Percentiles rank a stretch among this genome's conserved stretches.
These are phyloP conservation scores for Hoplodrina blanda DNA, from an alignment of 2,888 invertebrate genomes.

Conservation along the genomic window DNA sequence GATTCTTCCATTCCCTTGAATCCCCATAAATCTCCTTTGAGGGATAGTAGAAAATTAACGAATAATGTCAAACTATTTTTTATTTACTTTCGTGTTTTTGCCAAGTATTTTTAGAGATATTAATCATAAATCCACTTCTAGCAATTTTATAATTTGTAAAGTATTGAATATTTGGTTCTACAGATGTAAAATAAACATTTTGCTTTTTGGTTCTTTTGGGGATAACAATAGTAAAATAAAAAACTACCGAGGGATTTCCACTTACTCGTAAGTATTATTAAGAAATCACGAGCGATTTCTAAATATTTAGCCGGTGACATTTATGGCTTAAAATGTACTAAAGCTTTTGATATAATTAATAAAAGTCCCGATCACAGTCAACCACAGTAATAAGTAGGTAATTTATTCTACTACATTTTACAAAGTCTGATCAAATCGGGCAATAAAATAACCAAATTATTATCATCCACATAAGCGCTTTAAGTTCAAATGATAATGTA, in stretches of 20 bases:
- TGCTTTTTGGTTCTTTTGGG: not conserved
- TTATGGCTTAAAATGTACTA: slow-evolving; percentile 1
- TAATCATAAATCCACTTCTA: no score
- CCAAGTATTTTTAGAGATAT: no score
- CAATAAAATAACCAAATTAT: slow-evolving; percentile 52
- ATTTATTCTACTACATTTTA: slow-evolving; percentile 19
- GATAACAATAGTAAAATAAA: not conserved
- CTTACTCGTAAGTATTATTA: not conserved
- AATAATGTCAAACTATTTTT: no score
- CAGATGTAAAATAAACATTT: not conserved
- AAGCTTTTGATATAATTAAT: slow-evolving; percentile 9
- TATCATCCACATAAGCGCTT: slow-evolving; percentile 50
- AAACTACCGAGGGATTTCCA: slow-evolving; percentile 9
- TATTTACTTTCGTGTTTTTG: no score
- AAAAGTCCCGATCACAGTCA: slow-evolving; percentile 3
- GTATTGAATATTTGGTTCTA: not conserved
- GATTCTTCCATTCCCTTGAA: no score
- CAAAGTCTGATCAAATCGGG: slow-evolving; percentile 14
- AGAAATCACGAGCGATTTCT: not conserved
- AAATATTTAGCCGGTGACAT: slow-evolving; percentile 10
- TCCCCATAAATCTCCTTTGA: no score
- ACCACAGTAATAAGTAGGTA: slow-evolving; percentile 1
- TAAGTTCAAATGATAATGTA: slow-evolving; percentile 60
- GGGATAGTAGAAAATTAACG: no score
- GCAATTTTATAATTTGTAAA: no score